Conservation (phyloP, 2,797 vertebrate species). For the Erithacus rubecula region DNA sequence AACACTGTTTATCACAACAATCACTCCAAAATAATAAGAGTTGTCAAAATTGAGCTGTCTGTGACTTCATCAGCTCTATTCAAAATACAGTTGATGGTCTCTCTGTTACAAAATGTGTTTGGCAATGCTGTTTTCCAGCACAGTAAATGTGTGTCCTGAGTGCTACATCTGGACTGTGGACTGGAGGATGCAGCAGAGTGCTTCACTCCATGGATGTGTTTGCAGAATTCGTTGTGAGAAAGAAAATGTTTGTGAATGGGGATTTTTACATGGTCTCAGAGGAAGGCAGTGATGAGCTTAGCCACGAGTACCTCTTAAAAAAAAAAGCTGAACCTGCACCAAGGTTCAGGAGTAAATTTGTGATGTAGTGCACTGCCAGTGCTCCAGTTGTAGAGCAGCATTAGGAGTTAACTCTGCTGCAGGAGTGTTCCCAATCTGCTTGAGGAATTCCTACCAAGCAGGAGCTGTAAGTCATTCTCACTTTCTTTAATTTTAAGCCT, state of each 20-base stretch:
- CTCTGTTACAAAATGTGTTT: background rate
- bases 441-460: background rate
- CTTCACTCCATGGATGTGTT: background rate
- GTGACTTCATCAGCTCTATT: background rate
- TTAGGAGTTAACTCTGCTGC: background rate
- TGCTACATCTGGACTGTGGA: background rate
- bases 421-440: background rate
- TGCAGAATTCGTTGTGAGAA: background rate
- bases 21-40: background rate
- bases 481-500: background rate
- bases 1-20: background rate
- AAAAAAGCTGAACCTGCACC: background rate
- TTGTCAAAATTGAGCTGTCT: background rate
- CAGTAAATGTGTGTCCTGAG: background rate
- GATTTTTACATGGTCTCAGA: background rate
- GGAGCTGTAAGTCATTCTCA: background rate
- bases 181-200: rapidly evolving
- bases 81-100: background rate
- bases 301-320: background rate
- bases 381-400: background rate
- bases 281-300: background rate
- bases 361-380: background rate
- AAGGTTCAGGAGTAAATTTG: background rate
- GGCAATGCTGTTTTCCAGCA: background rate
- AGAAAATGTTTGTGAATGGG: background rate